These are phyloP conservation scores for Sipha maydis DNA, from an alignment of 2,888 invertebrate species.

Conservation along the genomic window DNA sequence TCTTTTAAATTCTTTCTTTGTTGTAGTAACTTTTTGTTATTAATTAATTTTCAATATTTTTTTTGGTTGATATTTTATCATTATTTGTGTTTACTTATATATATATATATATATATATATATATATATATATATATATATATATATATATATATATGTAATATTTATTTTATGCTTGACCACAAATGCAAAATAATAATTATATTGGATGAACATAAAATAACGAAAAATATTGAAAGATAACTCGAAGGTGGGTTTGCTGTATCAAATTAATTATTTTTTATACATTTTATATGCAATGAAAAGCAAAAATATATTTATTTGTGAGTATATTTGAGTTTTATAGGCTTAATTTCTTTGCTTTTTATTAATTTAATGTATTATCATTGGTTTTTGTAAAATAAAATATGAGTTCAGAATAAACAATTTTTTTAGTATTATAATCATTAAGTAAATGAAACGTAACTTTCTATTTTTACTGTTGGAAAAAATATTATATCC, in stretches of 20 bases:
- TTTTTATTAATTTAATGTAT: background rate
- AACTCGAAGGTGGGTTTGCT: background rate
- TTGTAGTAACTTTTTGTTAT: background rate
- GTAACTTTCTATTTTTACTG: too few relatives aligned
- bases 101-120: background rate
- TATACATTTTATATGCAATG: background rate
- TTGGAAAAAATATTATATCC: too few relatives aligned
- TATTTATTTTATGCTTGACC: background rate
- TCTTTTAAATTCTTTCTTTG: background rate
- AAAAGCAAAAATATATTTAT: background rate
- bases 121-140: too few relatives aligned
- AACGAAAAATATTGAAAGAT: constrained; percentile 2
- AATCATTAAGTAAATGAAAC: background rate
- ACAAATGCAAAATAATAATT: constrained; percentile 9
- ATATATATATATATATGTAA: too few relatives aligned
- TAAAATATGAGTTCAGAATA: background rate
- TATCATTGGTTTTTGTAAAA: background rate
- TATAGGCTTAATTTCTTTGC: background rate
- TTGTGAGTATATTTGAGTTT: background rate
- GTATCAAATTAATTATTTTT: background rate
- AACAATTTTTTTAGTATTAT: background rate
- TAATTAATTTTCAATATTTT: constrained; percentile 2
- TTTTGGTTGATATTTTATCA: background rate
- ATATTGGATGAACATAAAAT: constrained; percentile 19
- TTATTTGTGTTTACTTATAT: constrained; percentile 1